These are phyloP conservation scores for Drosophila pruinosa DNA, from an alignment of 1,140 invertebrate species.

Conservation along the genomic window DNA sequence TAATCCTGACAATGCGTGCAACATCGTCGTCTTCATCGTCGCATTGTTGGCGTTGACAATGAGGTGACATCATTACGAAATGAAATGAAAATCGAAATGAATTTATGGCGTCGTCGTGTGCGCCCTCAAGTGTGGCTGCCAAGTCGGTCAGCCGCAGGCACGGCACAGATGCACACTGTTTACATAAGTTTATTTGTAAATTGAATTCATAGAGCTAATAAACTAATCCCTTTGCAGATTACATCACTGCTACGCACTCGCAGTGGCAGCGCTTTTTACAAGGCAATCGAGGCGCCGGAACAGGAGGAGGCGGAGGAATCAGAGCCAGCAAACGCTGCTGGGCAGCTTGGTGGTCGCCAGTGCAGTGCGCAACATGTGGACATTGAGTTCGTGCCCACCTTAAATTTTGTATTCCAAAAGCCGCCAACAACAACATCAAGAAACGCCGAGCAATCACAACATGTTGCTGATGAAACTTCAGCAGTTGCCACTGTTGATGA, in stretches of 20 bases:
- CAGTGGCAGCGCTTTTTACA: constrained; percentile 61
- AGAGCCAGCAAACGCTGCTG: constrained; percentile 18
- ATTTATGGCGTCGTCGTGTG: constrained; percentile 49
- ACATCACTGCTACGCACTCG: constrained; percentile 71
- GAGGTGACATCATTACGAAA: constrained; percentile 69
- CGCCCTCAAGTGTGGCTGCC: constrained; percentile 40
- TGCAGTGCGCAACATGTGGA: constrained; percentile 43
- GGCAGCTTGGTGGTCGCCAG: neutral
- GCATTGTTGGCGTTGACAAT: constrained; percentile 35
- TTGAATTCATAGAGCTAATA: constrained; percentile 5
- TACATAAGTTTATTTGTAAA: neutral
- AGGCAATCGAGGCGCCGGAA: constrained; percentile 50
- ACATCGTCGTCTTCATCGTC: neutral
- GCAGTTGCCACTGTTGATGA: neutral
- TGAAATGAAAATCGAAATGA: constrained; percentile 51
- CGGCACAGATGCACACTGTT: neutral
- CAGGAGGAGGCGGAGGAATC: neutral
- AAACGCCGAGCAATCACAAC: constrained; percentile 30
- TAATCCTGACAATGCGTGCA: constrained; percentile 51
- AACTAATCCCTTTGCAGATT: constrained; percentile 54
- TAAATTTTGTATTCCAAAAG: constrained; percentile 57
- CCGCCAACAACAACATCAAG: constrained; percentile 8
- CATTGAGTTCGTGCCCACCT: constrained; percentile 72
- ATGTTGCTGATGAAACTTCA: constrained; percentile 34
- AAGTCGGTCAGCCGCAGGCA: constrained; percentile 46